Base-by-base conservation (phyloP, 2,113 vertebrate species). In the Panthera uncia region DNA sequence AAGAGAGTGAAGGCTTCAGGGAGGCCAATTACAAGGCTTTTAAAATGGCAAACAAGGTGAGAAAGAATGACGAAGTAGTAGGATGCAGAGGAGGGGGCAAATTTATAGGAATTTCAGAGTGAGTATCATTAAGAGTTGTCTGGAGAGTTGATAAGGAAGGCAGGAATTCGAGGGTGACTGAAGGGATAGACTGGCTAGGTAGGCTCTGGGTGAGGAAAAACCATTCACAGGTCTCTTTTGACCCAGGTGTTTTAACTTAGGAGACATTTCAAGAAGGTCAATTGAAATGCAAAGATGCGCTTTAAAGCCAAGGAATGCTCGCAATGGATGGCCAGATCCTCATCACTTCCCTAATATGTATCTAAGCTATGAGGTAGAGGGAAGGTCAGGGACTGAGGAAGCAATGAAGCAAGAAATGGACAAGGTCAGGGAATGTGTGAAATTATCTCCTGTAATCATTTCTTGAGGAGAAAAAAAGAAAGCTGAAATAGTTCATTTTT, bases 391-490 rank as follows among this genome's bases (percentile, higher is more conserved):
- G 41, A 31, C 57, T 31, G 15, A 50, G 48, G 5, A 41, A 52
- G 18, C 55, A 84, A 96, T 4, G 65, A 96, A 33, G 57, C 25
- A 87, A 92, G 57, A 96, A 74, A 92, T 15, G 10, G n/a, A 15
- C 89, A 74, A 76, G 69, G 76, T 29, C 10, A 78, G 19, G 4
- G 5, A 52, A 84, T 31, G 13, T 66, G 50, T 84, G 23, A 78
- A 78, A 92, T 79, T 57, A 63, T n/a, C 57, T 89, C 65, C 45
- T 80, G 55, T 7, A 65, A 81, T 71, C 52, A 94, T 79, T 85
- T 85, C 57, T 85, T 48, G 9, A 82, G 38, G 13, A 9, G 31
- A 4, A 16, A 36, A 50, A 74, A n/a, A 27, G 33, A 90, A 88
- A 80, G 23, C 5, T 36, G 36, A 36, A 90, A 82, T 50, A 66